Evolutionary conservation across 2,888 invertebrate genomes (phyloP), one percentile per base, ranked within the genome.

Genomic region (Crossocerus cetratus): DNA sequence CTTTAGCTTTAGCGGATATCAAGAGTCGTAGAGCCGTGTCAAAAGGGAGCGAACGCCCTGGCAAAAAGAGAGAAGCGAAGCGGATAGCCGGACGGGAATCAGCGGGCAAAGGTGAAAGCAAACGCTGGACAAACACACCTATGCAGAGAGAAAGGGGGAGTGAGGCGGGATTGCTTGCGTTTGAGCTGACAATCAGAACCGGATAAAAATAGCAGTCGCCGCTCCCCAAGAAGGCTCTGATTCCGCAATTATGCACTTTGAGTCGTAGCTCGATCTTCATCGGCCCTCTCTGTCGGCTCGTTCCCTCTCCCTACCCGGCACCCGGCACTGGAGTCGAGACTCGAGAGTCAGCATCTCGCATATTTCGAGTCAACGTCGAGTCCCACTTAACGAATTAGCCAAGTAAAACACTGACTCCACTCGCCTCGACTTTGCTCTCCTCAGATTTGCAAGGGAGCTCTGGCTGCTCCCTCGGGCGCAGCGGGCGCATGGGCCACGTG

Each of bases 161-260:
- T 32, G 23, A 8, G 2, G 3, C 8, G 74, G 70, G 74, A 76
- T 76, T 76, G 72, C 75, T 74, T 77, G 77, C 77, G 74, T 80
- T 82, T 76, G 74, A 78, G 73, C 76, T 77, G 67, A 43, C 78
- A 81, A 82, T 82, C 81, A 75, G 78, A 56, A 60, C 65, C 60
- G 66, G 67, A 70, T 78, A 81, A 83, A 81, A 82, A 82, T 83
- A 82, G 81, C 57, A 70, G 57, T 76, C 75, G 73, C 77, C 74
- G 77, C 81, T 55, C 11, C 0, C 32, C 5, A 32, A 2, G 32
- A 32, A 32, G 32, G 78, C 76, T 76, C 83, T 81, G 82, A 82
- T 74, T 82, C 78, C 82, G 78, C 81, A 82, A 83, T 83, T 81
- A 81, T 82, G 78, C 73, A 82, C 76, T 83, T 80, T 76, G 74